phyloP scores from a whole-genome alignment of 2,113 vertebrate species.

The Paratilapia polleni region DNA sequence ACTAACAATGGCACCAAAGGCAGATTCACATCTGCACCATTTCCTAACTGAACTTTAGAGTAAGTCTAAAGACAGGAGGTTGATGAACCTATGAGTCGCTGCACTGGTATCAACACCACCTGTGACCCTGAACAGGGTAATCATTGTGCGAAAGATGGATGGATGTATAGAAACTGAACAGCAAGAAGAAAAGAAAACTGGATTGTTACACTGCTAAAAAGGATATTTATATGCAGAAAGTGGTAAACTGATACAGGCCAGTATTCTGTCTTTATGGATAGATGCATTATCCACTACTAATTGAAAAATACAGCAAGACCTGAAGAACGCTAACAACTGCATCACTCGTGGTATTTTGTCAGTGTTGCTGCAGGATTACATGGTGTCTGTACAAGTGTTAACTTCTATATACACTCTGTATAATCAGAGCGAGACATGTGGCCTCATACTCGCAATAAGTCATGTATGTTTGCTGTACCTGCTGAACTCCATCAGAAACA shows the following conservation, averaged over 20 bases:
- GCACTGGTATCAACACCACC: constrained; percentile 27
- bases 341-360: not conserved
- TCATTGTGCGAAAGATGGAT: not conserved
- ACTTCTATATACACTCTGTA: not conserved
- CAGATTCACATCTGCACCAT: constrained; percentile 45
- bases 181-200: not conserved
- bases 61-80: constrained; percentile 39
- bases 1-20: constrained; percentile 55
- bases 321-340: not conserved
- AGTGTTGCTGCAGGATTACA: not conserved
- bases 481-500: not conserved
- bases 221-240: not conserved
- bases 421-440: not conserved
- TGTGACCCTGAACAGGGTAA: constrained; percentile 41
- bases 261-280: not conserved
- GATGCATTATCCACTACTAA: not conserved
- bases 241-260: not conserved
- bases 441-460: not conserved
- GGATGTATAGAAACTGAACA: constrained; percentile 1
- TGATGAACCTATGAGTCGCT: constrained; percentile 36
- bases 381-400: not conserved
- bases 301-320: not conserved
- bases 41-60: constrained; percentile 59
- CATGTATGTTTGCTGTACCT: not conserved
- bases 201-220: not conserved